phyloP scores from a whole-genome alignment of 92 coral and sea anemone genomes.

The Porites divaricata region DNA sequence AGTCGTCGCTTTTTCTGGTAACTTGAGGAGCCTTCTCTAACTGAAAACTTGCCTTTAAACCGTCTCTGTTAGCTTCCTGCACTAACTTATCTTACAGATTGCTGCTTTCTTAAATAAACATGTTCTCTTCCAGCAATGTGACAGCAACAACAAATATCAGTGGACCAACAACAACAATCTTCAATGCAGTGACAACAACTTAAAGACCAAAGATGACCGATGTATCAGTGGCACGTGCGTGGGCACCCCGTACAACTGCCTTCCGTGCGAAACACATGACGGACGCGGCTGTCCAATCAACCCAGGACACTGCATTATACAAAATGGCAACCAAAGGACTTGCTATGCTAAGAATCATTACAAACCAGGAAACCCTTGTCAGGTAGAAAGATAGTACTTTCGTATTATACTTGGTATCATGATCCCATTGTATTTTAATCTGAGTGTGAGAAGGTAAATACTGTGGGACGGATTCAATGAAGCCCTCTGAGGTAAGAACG shows the following conservation, averaged over 20 bases:
- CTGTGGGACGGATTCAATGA: no score
- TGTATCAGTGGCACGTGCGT: conserved; percentile 79
- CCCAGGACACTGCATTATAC: conserved; percentile 75
- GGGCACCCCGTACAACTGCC: conserved; percentile 87
- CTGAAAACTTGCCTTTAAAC: no score
- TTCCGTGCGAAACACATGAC: conserved; percentile 83
- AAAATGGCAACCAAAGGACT: conserved; percentile 58
- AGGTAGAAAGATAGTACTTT: conserved; percentile 50
- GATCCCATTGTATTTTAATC: no score
- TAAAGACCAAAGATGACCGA: conserved; percentile 83
- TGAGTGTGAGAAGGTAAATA: no score
- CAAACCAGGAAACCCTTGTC: conserved; percentile 92
- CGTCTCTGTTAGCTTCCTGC: no score
- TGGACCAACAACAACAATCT: conserved; percentile 92
- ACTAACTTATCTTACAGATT: not conserved
- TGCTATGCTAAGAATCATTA: conserved; percentile 70
- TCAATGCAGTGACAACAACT: conserved; percentile 79
- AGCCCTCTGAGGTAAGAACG: no score
- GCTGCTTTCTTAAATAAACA: not conserved
- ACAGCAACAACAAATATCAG: conserved; percentile 76
- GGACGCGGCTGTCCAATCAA: conserved; percentile 84
- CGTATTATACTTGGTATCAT: no score
- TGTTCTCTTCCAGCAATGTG: conserved; percentile 71
- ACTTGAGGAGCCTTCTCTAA: no score
- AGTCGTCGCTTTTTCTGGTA: no score